Conservation (phyloP, 1,140 invertebrate species). For the Papilio glaucus region DNA sequence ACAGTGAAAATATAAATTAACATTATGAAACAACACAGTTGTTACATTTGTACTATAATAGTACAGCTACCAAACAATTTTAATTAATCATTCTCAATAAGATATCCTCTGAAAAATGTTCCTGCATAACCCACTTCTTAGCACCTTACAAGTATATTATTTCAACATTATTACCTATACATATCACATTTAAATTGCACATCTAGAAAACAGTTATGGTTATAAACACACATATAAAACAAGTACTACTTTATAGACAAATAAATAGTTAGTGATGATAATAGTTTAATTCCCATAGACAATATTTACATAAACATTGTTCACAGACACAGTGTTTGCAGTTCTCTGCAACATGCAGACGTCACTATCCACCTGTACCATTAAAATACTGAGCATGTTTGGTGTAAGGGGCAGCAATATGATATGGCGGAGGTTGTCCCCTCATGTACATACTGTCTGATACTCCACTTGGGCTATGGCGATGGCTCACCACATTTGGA, state of each 20-base stretch:
- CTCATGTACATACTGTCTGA: slow-evolving; percentile 67
- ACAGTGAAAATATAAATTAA: slow-evolving; percentile 41
- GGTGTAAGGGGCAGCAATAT: slow-evolving; percentile 82
- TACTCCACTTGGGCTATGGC: slow-evolving; percentile 66
- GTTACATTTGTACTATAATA: slow-evolving; percentile 75
- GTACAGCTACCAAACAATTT: slow-evolving; percentile 68
- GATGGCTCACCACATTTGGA: slow-evolving; percentile 64
- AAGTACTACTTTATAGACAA: slow-evolving; percentile 31
- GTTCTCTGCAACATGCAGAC: slow-evolving; percentile 41
- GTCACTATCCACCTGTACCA: slow-evolving; percentile 76
- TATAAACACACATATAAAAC: slow-evolving; percentile 41
- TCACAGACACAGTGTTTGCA: slow-evolving; percentile 46
- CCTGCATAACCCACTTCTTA: slow-evolving; percentile 71
- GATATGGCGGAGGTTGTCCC: slow-evolving; percentile 79
- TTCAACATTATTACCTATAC: slow-evolving; percentile 61
- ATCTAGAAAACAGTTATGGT: slow-evolving; percentile 65
- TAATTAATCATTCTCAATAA: slow-evolving; percentile 47
- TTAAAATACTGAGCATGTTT: slow-evolving; percentile 84
- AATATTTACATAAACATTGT: slow-evolving; percentile 39
- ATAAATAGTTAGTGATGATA: slow-evolving; percentile 37
- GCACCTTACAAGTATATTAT: slow-evolving; percentile 72
- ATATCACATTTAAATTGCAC: slow-evolving; percentile 81
- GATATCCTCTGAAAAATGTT: slow-evolving; percentile 51
- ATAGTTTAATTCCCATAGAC: slow-evolving; percentile 32
- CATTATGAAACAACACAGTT: slow-evolving; percentile 76